Conservation (phyloP, 2,113 vertebrate species). For the Chrysemys picta region DNA sequence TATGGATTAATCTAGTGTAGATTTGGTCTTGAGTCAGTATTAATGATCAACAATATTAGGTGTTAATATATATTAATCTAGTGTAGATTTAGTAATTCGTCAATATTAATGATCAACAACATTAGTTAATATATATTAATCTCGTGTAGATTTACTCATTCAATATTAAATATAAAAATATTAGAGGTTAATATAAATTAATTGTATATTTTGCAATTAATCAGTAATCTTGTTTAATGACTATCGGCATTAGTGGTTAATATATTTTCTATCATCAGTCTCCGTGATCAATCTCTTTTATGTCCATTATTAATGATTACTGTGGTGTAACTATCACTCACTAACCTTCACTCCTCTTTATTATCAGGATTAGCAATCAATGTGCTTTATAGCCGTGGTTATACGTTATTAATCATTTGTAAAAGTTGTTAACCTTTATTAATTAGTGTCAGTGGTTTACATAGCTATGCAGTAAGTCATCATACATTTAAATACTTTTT, state of each 20-base stretch:
- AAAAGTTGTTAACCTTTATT: not conserved
- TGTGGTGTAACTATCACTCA: not conserved
- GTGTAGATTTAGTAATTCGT: too few relatives aligned
- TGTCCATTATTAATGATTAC: not conserved
- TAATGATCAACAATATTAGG: not conserved
- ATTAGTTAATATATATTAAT: too few relatives aligned
- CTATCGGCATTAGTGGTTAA: not conserved
- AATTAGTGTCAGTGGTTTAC: not conserved
- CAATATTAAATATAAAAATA: too few relatives aligned
- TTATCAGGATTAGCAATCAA: not conserved
- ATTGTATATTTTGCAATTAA: not conserved
- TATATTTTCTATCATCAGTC: not conserved
- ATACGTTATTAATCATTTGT: not conserved
- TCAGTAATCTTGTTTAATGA: too few relatives aligned
- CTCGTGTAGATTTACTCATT: too few relatives aligned
- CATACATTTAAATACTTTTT: not conserved
- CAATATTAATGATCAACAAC: too few relatives aligned
- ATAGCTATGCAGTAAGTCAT: not conserved
- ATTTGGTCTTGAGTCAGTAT: not conserved
- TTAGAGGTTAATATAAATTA: not conserved
- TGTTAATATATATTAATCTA: too few relatives aligned
- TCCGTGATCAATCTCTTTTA: not conserved
- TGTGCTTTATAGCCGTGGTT: not conserved
- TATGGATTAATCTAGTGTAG: not conserved
- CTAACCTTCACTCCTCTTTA: not conserved